A percentile compares a stretch with the other conserved stretches of the same genome.
These are phyloP conservation scores for Dissostichus mawsoni DNA, from an alignment of 2,113 vertebrate species.

Conservation along the genomic window DNA sequence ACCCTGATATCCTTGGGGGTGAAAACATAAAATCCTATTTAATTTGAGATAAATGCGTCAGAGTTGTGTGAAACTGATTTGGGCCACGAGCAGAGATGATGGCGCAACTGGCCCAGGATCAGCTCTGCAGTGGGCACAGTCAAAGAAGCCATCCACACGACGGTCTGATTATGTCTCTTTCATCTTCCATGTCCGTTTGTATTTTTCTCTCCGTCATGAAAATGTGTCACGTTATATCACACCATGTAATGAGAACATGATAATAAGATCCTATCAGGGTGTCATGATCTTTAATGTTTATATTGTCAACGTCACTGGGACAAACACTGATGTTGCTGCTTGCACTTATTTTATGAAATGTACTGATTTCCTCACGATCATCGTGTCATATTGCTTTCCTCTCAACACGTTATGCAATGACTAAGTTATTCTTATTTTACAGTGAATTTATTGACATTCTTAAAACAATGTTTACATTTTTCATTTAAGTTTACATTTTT, in stretches of 20 bases:
- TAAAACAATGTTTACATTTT: constrained; percentile 71
- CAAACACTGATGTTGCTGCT: constrained; percentile 29
- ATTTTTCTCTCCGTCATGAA: constrained; percentile 28
- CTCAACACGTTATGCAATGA: constrained; percentile 62
- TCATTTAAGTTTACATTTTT: constrained; percentile 59
- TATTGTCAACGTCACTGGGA: not conserved
- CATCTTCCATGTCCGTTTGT: constrained; percentile 29
- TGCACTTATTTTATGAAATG: constrained; percentile 63
- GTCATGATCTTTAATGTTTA: constrained; percentile 31
- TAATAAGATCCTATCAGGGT: constrained; percentile 48
- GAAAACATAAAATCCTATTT: not conserved
- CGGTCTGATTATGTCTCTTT: constrained; percentile 2
- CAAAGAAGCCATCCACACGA: constrained; percentile 17
- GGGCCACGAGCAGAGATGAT: not conserved
- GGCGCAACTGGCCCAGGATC: constrained; percentile 31
- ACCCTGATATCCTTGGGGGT: not conserved
- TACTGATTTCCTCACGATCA: constrained; percentile 15
- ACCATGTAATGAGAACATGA: constrained; percentile 29
- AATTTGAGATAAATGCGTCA: constrained; percentile 18
- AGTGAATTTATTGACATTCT: constrained; percentile 29
- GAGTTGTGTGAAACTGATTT: constrained; percentile 26
- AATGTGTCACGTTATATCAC: constrained; percentile 33
- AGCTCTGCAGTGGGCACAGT: constrained; percentile 43
- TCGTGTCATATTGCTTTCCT: constrained; percentile 46
- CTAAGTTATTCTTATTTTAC: constrained; percentile 60